Conservation (phyloP, 2,113 vertebrate genomes). For the Clarias batrachus region DNA sequence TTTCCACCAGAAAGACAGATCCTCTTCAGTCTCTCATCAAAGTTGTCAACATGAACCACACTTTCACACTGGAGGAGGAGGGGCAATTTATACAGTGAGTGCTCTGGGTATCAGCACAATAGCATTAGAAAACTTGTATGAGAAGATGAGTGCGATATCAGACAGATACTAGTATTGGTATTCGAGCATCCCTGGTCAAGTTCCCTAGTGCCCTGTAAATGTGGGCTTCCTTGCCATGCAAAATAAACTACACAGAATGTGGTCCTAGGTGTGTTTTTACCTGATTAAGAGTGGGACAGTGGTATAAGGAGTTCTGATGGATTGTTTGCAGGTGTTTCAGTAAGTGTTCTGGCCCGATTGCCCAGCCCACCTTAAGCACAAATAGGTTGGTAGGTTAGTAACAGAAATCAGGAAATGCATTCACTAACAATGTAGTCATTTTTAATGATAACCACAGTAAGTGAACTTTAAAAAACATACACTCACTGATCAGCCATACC, state of each 20-base stretch:
- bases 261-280: slow-evolving; percentile 63
- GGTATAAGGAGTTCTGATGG: slow-evolving; percentile 88
- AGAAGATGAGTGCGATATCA: too few species aligned
- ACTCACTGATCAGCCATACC: too few species aligned
- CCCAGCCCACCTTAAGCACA: slow-evolving; percentile 88
- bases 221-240: not conserved
- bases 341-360: slow-evolving; percentile 74
- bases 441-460: not conserved
- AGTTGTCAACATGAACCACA: too few species aligned
- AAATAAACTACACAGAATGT: not conserved
- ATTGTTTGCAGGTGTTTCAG: slow-evolving; percentile 83
- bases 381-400: not conserved
- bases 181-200: too few species aligned
- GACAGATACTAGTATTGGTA: too few species aligned
- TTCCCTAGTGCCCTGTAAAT: not conserved
- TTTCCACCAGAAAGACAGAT: too few species aligned
- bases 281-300: slow-evolving; percentile 87
- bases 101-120: too few species aligned
- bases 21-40: too few species aligned
- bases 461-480: not conserved
- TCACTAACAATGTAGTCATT: not conserved
- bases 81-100: too few species aligned
- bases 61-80: too few species aligned
- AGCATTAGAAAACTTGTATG: too few species aligned
- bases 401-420: not conserved